A percentile compares a stretch with the other conserved stretches of the same genome.
Evolutionary conservation across 2,888 invertebrate species (phyloP).

Genomic region (Athalia cordata): DNA sequence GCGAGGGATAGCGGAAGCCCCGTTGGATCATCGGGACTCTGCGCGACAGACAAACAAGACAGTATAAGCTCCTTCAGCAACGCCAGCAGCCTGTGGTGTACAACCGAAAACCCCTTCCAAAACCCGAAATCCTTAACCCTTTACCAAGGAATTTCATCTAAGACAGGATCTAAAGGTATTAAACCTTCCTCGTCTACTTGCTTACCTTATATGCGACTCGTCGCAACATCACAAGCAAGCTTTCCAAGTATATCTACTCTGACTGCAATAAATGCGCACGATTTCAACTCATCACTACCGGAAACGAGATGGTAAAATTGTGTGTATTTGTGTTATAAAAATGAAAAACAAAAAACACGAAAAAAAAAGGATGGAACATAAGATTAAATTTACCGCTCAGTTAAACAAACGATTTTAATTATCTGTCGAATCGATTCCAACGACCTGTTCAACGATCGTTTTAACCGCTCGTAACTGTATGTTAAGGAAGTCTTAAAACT

Average conservation of each 20-base stretch:
- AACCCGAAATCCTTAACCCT: constrained; percentile 60
- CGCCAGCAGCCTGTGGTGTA: constrained; percentile 55
- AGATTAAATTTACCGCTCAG: background rate
- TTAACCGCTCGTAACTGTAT: constrained; percentile 16
- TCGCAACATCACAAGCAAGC: too few species aligned
- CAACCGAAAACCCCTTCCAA: constrained; percentile 19
- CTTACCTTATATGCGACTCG: too few species aligned
- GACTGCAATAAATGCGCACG: too few species aligned
- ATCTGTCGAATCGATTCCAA: constrained; percentile 18
- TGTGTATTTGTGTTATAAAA: background rate
- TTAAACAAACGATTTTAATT: constrained; percentile 23
- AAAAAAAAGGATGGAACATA: background rate
- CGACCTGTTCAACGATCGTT: constrained; percentile 20
- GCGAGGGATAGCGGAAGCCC: constrained; percentile 60
- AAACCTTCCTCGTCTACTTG: constrained; percentile 11
- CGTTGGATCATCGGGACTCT: constrained; percentile 55
- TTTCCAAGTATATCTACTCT: too few species aligned
- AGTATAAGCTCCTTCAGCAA: constrained; percentile 55
- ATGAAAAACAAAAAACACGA: background rate
- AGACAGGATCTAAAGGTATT: constrained; percentile 54
- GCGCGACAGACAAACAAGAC: constrained; percentile 49
- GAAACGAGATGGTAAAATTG: too few species aligned
- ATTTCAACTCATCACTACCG: too few species aligned
- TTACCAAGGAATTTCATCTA: constrained; percentile 53
- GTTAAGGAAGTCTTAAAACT: constrained; percentile 35